Evolutionary conservation across 92 coral and sea anemone genomes (phyloP), one percentile per base, ranked within the genome.

Genomic region (Porites evermanni): DNA sequence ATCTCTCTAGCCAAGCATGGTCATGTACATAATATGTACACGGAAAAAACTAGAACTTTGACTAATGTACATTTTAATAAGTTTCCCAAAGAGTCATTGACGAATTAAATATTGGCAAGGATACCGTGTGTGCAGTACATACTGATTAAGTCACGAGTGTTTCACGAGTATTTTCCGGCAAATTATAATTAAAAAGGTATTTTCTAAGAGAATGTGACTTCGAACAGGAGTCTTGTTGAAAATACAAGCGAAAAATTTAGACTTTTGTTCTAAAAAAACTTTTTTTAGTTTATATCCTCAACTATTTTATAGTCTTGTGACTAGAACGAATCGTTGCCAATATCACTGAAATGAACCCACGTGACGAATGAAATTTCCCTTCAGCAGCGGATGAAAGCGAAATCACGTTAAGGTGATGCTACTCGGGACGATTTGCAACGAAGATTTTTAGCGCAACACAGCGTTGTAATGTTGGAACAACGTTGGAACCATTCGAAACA

Each of bases 281-380:
- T 14, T 5, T 0, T 18, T 21, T 67, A 21, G 10, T 13, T 20
- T 51, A 51, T 51, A n/a, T 16, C 18, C 14, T 63, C 63, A 17
- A 21, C 47, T 38, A 38, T 38, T 38, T 4, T 38, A 38, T 38
- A 53, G 60, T 53, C 78, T 74, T 64, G 78, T 74, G 78, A 74
- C 78, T 60, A 53, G 23, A 74, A 53, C 2, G 6, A 38, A 38
- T 38, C 47, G 47, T 52, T 4, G 65, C 18, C 78, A 53, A 53
- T 74, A 21, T 74, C 10, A 13, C 32, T 11, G 29, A 17, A 9
- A 67, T 29, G 47, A 38, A 67, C 12, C 26, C 38, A 26, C 72
- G 47, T 24, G 47, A 12, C 17, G 0, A 1, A 11, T 24, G 44
- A 67, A 67, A 24, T 8, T 56, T 56, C 61, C 13, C 61, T 56